Evolutionary conservation across 2,888 invertebrate species (phyloP).

Genomic region (Oeneis ivallda): DNA sequence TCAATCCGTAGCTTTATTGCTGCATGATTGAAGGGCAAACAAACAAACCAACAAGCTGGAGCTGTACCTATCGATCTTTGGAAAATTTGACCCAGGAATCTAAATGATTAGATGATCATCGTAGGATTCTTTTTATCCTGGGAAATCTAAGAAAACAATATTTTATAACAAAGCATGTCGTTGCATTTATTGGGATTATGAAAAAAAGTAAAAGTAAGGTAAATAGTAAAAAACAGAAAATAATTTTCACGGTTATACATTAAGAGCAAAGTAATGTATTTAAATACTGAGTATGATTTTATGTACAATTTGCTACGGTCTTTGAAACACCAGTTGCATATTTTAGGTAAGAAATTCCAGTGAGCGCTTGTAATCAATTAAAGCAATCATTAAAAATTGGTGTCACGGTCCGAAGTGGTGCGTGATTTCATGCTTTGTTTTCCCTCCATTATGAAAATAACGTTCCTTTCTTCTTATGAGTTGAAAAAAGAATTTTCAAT

Average conservation of each 20-base stretch:
- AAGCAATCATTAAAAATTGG: constrained; percentile 53
- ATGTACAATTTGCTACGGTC: constrained; percentile 23
- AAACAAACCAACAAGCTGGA: too few relatives aligned
- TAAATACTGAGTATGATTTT: neutral
- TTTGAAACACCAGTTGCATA: constrained; percentile 25
- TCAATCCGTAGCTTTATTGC: too few relatives aligned
- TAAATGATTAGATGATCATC: too few relatives aligned
- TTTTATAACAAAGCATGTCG: too few relatives aligned
- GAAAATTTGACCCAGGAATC: too few relatives aligned
- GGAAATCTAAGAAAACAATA: too few relatives aligned
- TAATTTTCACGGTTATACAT: neutral
- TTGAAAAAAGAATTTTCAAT: constrained; percentile 40
- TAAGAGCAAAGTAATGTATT: neutral
- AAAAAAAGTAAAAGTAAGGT: too few relatives aligned
- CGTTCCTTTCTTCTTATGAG: constrained; percentile 27
- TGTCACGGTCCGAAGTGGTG: constrained; percentile 67
- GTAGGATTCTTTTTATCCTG: too few relatives aligned
- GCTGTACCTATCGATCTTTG: too few relatives aligned
- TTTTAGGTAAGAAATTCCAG: constrained; percentile 36
- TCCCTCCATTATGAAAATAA: constrained; percentile 38
- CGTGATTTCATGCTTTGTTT: constrained; percentile 57
- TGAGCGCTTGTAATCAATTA: constrained; percentile 38
- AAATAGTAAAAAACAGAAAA: neutral
- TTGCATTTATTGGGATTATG: too few relatives aligned
- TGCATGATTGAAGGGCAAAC: too few relatives aligned